Conservation (phyloP, 2,797 vertebrate genomes). For the Buphagus erythrorhynchus region DNA sequence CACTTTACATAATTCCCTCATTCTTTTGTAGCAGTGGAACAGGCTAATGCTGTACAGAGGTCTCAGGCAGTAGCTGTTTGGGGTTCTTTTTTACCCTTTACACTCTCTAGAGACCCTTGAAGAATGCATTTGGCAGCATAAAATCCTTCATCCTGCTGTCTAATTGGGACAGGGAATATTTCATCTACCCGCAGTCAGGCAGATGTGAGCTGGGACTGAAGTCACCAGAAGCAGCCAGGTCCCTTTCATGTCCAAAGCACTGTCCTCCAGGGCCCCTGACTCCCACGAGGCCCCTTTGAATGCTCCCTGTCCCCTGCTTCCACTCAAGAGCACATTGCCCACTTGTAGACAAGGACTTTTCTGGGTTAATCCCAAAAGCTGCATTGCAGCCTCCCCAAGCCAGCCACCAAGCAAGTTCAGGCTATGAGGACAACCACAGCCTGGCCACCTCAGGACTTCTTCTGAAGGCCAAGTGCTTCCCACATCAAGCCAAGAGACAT, state of each 20-base stretch:
- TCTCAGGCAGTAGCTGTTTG: neutral
- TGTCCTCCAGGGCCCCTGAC: neutral
- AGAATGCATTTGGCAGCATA: neutral
- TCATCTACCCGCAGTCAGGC: neutral
- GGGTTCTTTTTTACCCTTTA: neutral
- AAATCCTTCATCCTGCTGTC: neutral
- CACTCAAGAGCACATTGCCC: neutral
- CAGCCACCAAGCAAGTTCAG: neutral
- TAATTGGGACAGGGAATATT: slow-evolving; percentile 13
- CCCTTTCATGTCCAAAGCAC: slow-evolving; percentile 28
- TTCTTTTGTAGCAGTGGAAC: slow-evolving; percentile 1
- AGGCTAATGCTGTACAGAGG: neutral
- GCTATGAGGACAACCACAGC: rapidly evolving
- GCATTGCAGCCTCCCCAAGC: neutral
- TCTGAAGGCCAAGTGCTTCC: neutral
- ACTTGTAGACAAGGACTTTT: slow-evolving; percentile 5
- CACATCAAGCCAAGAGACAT: neutral
- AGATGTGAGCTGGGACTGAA: neutral
- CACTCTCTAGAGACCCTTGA: neutral
- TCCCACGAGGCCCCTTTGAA: neutral
- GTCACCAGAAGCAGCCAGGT: neutral
- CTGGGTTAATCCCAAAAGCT: slow-evolving; percentile 25
- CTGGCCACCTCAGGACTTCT: neutral
- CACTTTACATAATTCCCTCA: neutral
- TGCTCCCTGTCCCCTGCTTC: neutral